Evolutionary conservation across 2,113 vertebrate genomes (phyloP), one percentile per base, ranked within the genome.

Genomic region (Synchiropus splendidus): DNA sequence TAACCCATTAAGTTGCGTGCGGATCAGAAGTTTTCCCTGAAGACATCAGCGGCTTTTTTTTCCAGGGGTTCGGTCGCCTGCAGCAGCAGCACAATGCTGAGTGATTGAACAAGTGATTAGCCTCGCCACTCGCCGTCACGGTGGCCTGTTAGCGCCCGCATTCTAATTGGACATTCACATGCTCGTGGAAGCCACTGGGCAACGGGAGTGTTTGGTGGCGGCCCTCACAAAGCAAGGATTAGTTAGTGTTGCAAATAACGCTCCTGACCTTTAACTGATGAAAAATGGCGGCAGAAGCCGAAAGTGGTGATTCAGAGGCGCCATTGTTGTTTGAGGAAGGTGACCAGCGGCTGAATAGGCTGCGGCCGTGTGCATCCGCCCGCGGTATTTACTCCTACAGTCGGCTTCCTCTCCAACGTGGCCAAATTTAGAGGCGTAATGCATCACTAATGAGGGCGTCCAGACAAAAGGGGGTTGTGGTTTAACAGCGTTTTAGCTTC

Each of bases 61-160:
- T n/a, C n/a, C 43, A 35, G 31, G 43, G 48, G 39, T 18, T 52
- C 42, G 34, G 31, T 36, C 32, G 37, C 44, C 51, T 53, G 52
- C 57, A 62, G 10, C 53, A 37, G 39, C 38, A 45, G 56, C 46
- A 59, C 66, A 66, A 73, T 62, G 64, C 56, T 54, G 48, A 13
- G 34, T 78, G 73, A 78, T 80, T 76, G 71, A 70, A 76, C 62
- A 71, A 73, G 66, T 78, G 75, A 82, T 82, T 73, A 72, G 63
- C 67, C 57, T 59, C 32, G 60, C 53, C 36, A 64, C 57, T 66
- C 33, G 47, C 67, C 54, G 47, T 64, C 72, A 76, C 62, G 54
- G 61, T 56, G 45, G 45, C 58, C 43, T 69, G 48, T 72, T 72
- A 72, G 47, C 21, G 46, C 48, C 59, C 36, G 52, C 57, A 64